A percentile compares a stretch with the other conserved stretches of the same genome.
Evolutionary conservation across 2,888 invertebrate genomes (phyloP).

Genomic region (Noctua janthe): DNA sequence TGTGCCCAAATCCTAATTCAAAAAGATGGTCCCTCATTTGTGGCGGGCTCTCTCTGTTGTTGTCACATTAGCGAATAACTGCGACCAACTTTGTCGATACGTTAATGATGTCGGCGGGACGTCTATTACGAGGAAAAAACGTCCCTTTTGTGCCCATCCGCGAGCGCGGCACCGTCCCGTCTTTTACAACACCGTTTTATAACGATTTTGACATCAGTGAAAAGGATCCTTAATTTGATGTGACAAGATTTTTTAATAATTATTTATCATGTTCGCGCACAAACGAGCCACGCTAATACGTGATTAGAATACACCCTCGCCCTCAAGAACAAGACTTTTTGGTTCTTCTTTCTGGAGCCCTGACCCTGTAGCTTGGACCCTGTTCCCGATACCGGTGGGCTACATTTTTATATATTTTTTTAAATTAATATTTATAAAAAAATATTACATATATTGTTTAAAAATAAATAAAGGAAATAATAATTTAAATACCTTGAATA

Average conservation of each 20-base stretch:
- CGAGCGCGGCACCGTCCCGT: slow-evolving; percentile 12
- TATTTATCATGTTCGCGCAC: slow-evolving; percentile 87
- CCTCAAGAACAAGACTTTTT: slow-evolving; percentile 21
- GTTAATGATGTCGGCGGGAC: slow-evolving; percentile 88
- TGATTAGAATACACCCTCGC: slow-evolving; percentile 89
- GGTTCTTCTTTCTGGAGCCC: too few species aligned
- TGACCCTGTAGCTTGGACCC: too few species aligned
- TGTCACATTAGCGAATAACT: slow-evolving; percentile 90
- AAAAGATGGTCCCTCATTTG: slow-evolving; percentile 88
- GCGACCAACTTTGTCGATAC: slow-evolving; percentile 86
- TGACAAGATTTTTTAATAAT: slow-evolving; percentile 15
- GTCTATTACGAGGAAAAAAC: slow-evolving; percentile 86
- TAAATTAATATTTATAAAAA: too few species aligned
- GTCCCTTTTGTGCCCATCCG: slow-evolving; percentile 78
- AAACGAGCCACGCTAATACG: slow-evolving; percentile 89
- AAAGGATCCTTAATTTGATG: slow-evolving; percentile 42
- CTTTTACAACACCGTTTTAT: slow-evolving; percentile 40
- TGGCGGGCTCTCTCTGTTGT: slow-evolving; percentile 89
- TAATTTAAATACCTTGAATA: slow-evolving; percentile 4
- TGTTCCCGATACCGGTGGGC: too few species aligned
- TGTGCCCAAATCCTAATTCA: slow-evolving; percentile 78
- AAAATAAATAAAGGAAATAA: too few species aligned
- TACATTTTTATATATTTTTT: too few species aligned
- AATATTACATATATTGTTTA: too few species aligned
- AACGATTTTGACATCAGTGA: slow-evolving; percentile 53